A percentile compares a stretch with the other conserved stretches of the same genome.
These are phyloP conservation scores for Exocentrus adspersus DNA, from an alignment of 2,888 invertebrate species.

Conservation along the genomic window DNA sequence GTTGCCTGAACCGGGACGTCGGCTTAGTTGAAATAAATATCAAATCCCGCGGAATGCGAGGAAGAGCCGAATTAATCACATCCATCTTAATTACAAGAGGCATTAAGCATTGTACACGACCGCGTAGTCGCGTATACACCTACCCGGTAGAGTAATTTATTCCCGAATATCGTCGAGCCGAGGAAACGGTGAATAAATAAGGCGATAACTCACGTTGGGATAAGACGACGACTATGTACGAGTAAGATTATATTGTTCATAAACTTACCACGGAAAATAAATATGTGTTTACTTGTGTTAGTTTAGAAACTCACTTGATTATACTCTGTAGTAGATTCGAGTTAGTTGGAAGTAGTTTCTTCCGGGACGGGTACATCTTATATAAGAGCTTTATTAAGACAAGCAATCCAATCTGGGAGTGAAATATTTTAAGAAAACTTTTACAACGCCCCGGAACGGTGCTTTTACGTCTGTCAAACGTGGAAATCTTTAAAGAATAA, in stretches of 20 bases:
- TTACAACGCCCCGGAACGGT: neutral
- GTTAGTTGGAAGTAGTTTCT: neutral
- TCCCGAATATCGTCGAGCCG: conserved; percentile 36
- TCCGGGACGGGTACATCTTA: neutral
- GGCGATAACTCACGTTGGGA: conserved; percentile 51
- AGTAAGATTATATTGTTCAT: too few relatives aligned
- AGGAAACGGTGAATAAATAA: conserved; percentile 54
- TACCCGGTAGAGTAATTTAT: conserved; percentile 36
- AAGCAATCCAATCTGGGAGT: neutral
- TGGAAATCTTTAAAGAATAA: too few relatives aligned
- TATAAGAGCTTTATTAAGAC: neutral
- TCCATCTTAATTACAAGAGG: conserved; percentile 46
- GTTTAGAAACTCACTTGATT: neutral
- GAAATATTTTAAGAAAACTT: neutral
- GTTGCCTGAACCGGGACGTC: too few relatives aligned
- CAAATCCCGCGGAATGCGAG: conserved; percentile 10
- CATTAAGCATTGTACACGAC: conserved; percentile 43
- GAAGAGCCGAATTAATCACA: conserved; percentile 43
- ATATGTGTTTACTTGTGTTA: conserved; percentile 11
- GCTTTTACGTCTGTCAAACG: neutral
- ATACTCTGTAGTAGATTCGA: neutral
- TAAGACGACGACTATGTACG: conserved; percentile 28
- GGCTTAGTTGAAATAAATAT: conserved; percentile 16
- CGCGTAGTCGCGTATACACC: conserved; percentile 29
- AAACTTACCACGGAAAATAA: too few relatives aligned